A percentile compares a stretch with the other conserved stretches of the same genome.
Evolutionary conservation across 2,888 invertebrate species (phyloP).

Genomic region (Chromoteleia sp.): DNA sequence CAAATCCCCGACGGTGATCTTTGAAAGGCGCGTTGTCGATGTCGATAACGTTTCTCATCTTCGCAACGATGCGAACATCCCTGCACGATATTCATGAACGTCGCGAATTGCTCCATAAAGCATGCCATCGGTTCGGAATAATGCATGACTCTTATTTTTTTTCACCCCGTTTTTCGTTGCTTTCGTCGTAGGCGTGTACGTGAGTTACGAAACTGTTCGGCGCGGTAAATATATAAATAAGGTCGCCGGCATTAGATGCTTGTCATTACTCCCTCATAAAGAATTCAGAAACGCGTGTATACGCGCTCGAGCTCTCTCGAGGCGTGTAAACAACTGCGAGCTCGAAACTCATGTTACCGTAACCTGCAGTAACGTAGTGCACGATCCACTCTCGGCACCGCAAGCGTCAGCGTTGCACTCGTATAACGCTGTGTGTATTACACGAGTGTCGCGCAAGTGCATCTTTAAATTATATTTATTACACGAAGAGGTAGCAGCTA

Average conservation of each 20-base stretch:
- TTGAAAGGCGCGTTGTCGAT: slow-evolving; percentile 40
- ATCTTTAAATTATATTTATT: slow-evolving; percentile 59
- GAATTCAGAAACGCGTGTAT: slow-evolving; percentile 77
- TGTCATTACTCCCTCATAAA: slow-evolving; percentile 79
- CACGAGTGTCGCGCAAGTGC: slow-evolving; percentile 44
- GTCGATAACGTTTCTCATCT: slow-evolving; percentile 43
- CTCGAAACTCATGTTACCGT: slow-evolving; percentile 58
- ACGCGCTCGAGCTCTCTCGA: slow-evolving; percentile 68
- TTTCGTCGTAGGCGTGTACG: neutral
- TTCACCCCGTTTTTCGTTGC: slow-evolving; percentile 9
- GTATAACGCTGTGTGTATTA: slow-evolving; percentile 34
- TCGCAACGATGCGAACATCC: neutral
- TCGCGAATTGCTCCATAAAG: slow-evolving; percentile 52
- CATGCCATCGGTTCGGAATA: slow-evolving; percentile 45
- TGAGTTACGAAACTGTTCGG: slow-evolving; percentile 34
- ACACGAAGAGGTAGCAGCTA: slow-evolving; percentile 11
- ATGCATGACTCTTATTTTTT: slow-evolving; percentile 24
- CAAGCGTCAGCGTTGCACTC: slow-evolving; percentile 48
- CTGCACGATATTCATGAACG: slow-evolving; percentile 51
- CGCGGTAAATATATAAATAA: slow-evolving; percentile 71
- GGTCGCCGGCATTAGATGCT: slow-evolving; percentile 69
- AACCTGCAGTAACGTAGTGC: slow-evolving; percentile 57
- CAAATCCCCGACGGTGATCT: slow-evolving; percentile 36
- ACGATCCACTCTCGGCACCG: slow-evolving; percentile 43
- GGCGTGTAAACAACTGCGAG: slow-evolving; percentile 52